Evolutionary conservation across 2,113 vertebrate species (phyloP).

Genomic region (Chionis minor): DNA sequence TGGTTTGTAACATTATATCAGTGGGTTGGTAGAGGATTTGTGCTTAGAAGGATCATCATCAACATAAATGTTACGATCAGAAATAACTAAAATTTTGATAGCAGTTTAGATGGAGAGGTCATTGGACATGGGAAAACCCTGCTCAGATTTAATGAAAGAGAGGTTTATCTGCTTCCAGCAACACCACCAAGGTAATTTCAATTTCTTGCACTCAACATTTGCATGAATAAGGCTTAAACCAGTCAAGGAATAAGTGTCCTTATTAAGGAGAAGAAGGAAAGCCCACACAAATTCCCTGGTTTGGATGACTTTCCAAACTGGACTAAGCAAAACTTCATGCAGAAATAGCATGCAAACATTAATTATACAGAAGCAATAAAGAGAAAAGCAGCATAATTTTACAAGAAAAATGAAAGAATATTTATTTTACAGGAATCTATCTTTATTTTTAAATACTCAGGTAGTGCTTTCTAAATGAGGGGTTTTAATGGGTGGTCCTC

Average conservation of each 20-base stretch:
- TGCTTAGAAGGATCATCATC: neutral
- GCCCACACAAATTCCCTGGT: neutral
- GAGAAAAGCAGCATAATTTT: neutral
- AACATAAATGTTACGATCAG: neutral
- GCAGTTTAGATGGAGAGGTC: neutral
- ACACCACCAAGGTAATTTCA: neutral
- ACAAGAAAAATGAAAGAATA: neutral
- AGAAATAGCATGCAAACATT: neutral
- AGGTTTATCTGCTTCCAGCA: neutral
- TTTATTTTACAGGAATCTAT: neutral
- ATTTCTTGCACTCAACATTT: neutral
- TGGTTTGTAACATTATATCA: neutral
- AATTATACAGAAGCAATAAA: neutral
- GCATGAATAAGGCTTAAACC: neutral
- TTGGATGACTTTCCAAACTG: neutral
- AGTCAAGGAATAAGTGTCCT: neutral
- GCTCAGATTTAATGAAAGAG: neutral
- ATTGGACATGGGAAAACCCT: neutral
- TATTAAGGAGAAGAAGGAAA: neutral
- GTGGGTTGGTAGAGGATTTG: neutral
- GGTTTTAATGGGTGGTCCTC: neutral
- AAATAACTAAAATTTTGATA: neutral
- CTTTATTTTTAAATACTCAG: neutral
- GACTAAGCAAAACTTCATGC: neutral
- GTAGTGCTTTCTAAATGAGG: neutral